A percentile compares a stretch with the other conserved stretches of the same genome.
Conservation (phyloP, 2,797 vertebrate species). For the Petrocephalus schoutedeni region DNA sequence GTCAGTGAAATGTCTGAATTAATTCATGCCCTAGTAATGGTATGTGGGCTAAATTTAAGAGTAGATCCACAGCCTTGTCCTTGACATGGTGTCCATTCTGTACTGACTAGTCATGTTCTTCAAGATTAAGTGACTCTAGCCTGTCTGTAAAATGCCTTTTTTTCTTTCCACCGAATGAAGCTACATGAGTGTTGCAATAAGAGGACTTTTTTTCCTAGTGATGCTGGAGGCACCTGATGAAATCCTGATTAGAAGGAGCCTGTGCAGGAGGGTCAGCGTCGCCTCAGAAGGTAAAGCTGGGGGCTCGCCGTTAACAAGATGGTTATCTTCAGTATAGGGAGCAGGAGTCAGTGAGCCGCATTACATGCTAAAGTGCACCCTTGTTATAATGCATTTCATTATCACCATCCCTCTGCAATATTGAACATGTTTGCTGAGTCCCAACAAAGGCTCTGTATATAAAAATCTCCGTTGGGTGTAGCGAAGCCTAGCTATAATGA, state of each 20-base stretch:
- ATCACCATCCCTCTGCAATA: slow-evolving; percentile 36
- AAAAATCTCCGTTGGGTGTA: slow-evolving; percentile 38
- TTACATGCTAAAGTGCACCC: not conserved
- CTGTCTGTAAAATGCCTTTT: not conserved
- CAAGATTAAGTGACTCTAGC: not conserved
- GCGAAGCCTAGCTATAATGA: slow-evolving; percentile 40
- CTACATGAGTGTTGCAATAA: not conserved
- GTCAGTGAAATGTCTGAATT: not conserved
- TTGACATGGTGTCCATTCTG: not conserved
- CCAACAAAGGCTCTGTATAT: slow-evolving; percentile 25
- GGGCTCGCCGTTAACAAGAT: slow-evolving; percentile 13
- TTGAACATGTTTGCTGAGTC: slow-evolving; percentile 41
- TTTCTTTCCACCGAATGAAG: not conserved
- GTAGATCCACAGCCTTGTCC: not conserved
- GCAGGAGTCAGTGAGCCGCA: slow-evolving; percentile 22
- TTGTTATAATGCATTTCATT: slow-evolving; percentile 41
- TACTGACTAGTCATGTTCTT: not conserved
- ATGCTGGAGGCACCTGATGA: slow-evolving; percentile 73
- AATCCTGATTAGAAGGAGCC: slow-evolving; percentile 72
- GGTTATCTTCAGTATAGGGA: not conserved
- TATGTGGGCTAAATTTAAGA: not conserved
- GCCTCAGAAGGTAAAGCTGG: slow-evolving; percentile 70
- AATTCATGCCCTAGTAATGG: not conserved
- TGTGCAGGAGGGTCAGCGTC: slow-evolving; percentile 73
- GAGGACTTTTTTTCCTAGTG: slow-evolving; percentile 54